Percentiles rank a stretch among this genome's conserved stretches.
phyloP scores from a whole-genome alignment of 2,113 vertebrate genomes.

The Dasypus novemcinctus region DNA sequence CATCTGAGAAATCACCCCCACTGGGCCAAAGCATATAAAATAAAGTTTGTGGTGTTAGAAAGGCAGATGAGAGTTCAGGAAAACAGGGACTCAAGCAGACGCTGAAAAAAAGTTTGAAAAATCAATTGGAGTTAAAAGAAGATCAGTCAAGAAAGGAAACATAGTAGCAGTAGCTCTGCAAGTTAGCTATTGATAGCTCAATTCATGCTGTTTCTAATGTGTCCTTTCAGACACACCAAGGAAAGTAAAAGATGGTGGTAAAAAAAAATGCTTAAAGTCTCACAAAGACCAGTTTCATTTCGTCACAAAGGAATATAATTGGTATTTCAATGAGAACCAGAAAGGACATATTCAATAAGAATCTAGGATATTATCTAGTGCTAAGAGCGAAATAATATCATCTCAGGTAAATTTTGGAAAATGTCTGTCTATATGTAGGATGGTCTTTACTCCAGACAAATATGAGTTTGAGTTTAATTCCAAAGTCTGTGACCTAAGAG shows the following conservation, averaged over 20 bases:
- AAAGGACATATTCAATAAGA: neutral
- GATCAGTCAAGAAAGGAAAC: slow-evolving; percentile 41
- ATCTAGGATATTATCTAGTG: neutral
- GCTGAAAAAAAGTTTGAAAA: slow-evolving; percentile 53
- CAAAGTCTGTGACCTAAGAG: neutral
- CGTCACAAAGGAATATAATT: neutral
- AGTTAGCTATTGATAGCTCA: neutral
- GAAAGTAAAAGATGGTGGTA: neutral
- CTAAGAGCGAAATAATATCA: neutral
- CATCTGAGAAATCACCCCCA: slow-evolving; percentile 59
- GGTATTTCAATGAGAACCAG: neutral
- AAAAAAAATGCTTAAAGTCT: neutral
- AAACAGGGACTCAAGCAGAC: slow-evolving; percentile 56
- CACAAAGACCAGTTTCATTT: slow-evolving; percentile 13
- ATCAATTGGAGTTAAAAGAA: slow-evolving; percentile 63
- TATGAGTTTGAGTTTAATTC: neutral
- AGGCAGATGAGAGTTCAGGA: slow-evolving; percentile 21
- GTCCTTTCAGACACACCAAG: neutral
- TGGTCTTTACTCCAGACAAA: neutral
- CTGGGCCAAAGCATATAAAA: slow-evolving; percentile 41
- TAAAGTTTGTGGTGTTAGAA: slow-evolving; percentile 62
- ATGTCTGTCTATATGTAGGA: neutral
- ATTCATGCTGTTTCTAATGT: neutral
- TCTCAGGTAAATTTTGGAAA: slow-evolving; percentile 26
- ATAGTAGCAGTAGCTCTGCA: neutral